phyloP scores from a whole-genome alignment of 1,140 invertebrate species.

The Dendroctonus valens region DNA sequence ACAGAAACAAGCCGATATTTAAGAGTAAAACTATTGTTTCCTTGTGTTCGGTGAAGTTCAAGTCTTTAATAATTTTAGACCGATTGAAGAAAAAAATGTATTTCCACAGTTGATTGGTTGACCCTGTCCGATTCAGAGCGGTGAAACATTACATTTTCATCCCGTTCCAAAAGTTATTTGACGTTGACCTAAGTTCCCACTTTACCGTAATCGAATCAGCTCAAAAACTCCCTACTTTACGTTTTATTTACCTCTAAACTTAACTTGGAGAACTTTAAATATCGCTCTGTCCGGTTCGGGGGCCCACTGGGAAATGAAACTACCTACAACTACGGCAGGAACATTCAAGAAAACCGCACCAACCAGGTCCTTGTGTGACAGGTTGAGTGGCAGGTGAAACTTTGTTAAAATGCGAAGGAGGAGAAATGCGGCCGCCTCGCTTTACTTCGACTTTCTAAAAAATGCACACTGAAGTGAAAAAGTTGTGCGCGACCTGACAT shows the following conservation, averaged over 20 bases:
- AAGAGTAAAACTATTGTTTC: too few relatives aligned
- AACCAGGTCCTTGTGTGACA: slow-evolving; percentile 24
- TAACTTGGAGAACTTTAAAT: slow-evolving; percentile 24
- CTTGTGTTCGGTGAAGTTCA: too few relatives aligned
- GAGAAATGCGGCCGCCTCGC: background rate
- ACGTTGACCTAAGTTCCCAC: too few relatives aligned
- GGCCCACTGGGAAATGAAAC: slow-evolving; percentile 20
- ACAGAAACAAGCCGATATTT: too few relatives aligned
- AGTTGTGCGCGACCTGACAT: background rate
- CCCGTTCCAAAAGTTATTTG: too few relatives aligned
- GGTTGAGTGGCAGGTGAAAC: slow-evolving; percentile 29
- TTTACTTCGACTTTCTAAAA: background rate
- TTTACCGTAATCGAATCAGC: too few relatives aligned
- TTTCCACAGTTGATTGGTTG: too few relatives aligned
- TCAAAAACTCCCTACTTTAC: slow-evolving; percentile 4
- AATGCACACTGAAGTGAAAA: background rate
- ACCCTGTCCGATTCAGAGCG: too few relatives aligned
- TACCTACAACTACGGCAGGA: slow-evolving; percentile 24
- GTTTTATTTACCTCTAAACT: slow-evolving; percentile 22
- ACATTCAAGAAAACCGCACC: slow-evolving; percentile 27
- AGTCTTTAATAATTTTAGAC: too few relatives aligned
- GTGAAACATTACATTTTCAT: too few relatives aligned
- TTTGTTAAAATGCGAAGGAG: slow-evolving; percentile 21
- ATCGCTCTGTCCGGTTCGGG: slow-evolving; percentile 17
- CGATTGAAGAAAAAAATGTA: too few relatives aligned